These are phyloP conservation scores for Meda fulgida DNA, from an alignment of 2,797 vertebrate species.

Conservation along the genomic window DNA sequence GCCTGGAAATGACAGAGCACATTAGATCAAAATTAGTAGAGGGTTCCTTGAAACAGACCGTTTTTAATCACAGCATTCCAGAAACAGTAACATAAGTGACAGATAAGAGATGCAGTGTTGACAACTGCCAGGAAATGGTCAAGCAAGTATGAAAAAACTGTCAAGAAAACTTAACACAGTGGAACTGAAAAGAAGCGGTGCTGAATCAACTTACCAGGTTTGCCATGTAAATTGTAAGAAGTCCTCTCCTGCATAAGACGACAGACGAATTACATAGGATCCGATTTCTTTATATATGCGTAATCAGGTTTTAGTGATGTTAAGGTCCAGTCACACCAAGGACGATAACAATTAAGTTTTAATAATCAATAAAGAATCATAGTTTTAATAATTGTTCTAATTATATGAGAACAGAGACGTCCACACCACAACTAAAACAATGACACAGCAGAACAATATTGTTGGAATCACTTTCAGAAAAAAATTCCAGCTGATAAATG, in stretches of 20 bases:
- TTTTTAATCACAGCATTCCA: slow-evolving; percentile 14
- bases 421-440: neutral
- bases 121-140: slow-evolving; percentile 23
- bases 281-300: neutral
- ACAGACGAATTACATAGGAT: neutral
- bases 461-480: neutral
- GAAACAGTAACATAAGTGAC: slow-evolving; percentile 26
- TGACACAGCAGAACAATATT: neutral
- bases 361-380: neutral
- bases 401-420: neutral
- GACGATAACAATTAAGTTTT: neutral
- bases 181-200: slow-evolving; percentile 3
- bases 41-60: slow-evolving; percentile 13
- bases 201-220: slow-evolving; percentile 89
- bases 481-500: neutral
- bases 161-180: neutral
- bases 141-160: slow-evolving; percentile 7
- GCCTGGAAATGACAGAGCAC: slow-evolving; percentile 70
- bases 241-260: slow-evolving; percentile 85
- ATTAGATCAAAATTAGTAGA: neutral
- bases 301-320: neutral
- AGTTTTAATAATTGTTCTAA: neutral
- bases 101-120: slow-evolving; percentile 22
- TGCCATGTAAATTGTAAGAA: slow-evolving; percentile 98
- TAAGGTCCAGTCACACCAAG: neutral